phyloP scores from a whole-genome alignment of 1,140 invertebrate genomes.

The Liolophura sinensis region DNA sequence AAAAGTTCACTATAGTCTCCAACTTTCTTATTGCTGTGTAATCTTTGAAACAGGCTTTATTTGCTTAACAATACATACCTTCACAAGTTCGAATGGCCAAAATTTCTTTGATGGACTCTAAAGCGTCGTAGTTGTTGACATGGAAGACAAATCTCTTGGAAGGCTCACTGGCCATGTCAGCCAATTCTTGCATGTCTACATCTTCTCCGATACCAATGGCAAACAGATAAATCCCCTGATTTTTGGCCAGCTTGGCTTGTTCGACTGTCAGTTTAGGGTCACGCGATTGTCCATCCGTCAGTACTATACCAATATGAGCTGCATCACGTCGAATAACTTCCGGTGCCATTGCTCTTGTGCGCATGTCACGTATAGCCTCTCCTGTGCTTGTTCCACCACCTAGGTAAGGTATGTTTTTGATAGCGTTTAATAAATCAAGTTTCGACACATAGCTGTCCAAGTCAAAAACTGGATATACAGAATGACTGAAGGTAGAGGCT shows the following conservation, averaged over 20 bases:
- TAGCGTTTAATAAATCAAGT: slow-evolving; percentile 8
- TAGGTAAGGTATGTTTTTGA: slow-evolving; percentile 21
- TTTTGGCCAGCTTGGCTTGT: slow-evolving; percentile 26
- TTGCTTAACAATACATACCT: slow-evolving; percentile 23
- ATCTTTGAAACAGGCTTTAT: too few relatives aligned
- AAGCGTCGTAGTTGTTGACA: slow-evolving; percentile 31
- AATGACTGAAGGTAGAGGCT: slow-evolving; percentile 33
- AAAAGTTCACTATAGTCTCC: too few relatives aligned
- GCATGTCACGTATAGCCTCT: slow-evolving; percentile 25
- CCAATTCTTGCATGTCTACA: slow-evolving; percentile 28
- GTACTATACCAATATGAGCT: slow-evolving; percentile 21
- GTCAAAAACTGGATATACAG: slow-evolving; percentile 23
- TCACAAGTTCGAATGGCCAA: slow-evolving; percentile 38
- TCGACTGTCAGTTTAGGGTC: slow-evolving; percentile 20
- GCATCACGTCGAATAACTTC: slow-evolving; percentile 19
- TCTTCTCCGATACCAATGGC: slow-evolving; percentile 38
- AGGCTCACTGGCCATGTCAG: slow-evolving; percentile 28
- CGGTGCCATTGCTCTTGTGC: slow-evolving; percentile 6
- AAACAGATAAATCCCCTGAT: slow-evolving; percentile 32
- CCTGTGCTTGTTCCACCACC: slow-evolving; percentile 34
- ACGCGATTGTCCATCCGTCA: slow-evolving; percentile 46
- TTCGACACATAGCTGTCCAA: slow-evolving; percentile 19
- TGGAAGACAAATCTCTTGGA: slow-evolving; percentile 29
- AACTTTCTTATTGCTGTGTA: too few relatives aligned
- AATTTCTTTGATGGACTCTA: slow-evolving; percentile 40